Conservation (phyloP, 2,888 invertebrate genomes). For the Parelbella ahira region DNA sequence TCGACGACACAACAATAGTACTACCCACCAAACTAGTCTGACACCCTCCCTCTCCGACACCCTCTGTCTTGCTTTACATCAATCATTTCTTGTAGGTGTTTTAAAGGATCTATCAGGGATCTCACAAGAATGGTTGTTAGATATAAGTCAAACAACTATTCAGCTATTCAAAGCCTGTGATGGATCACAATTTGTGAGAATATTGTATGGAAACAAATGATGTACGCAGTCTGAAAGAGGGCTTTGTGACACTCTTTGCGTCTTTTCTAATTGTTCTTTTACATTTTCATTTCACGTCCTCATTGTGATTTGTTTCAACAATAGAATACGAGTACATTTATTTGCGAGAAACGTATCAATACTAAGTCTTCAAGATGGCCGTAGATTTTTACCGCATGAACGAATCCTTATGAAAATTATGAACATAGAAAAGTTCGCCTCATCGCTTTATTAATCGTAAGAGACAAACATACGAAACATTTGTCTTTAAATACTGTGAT, state of each 20-base stretch:
- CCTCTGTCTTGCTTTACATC: slow-evolving; percentile 26
- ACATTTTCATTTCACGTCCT: slow-evolving; percentile 18
- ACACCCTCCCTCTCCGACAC: slow-evolving; percentile 39
- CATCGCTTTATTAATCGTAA: too few species aligned
- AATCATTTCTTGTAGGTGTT: slow-evolving; percentile 35
- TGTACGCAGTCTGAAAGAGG: slow-evolving; percentile 40
- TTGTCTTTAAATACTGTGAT: too few species aligned
- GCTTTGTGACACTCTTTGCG: slow-evolving; percentile 30
- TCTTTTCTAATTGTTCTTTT: slow-evolving; percentile 25
- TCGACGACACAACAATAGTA: slow-evolving; percentile 64
- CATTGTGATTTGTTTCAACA: slow-evolving; percentile 12
- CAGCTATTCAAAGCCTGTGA: slow-evolving; percentile 69
- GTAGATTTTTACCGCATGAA: too few species aligned
- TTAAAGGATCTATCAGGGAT: slow-evolving; percentile 45
- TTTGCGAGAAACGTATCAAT: too few species aligned
- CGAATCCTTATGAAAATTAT: too few species aligned
- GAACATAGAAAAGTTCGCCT: too few species aligned
- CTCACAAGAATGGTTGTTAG: slow-evolving; percentile 44
- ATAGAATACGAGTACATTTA: slow-evolving; percentile 8
- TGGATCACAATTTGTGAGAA: slow-evolving; percentile 73
- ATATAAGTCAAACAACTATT: slow-evolving; percentile 66
- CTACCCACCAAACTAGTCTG: slow-evolving; percentile 45
- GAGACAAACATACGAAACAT: too few species aligned
- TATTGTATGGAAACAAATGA: slow-evolving; percentile 70
- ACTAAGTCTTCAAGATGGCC: too few species aligned